Evolutionary conservation across 2,888 invertebrate species (phyloP), one percentile per base, ranked within the genome.

Genomic region (Mimas tiliae): DNA sequence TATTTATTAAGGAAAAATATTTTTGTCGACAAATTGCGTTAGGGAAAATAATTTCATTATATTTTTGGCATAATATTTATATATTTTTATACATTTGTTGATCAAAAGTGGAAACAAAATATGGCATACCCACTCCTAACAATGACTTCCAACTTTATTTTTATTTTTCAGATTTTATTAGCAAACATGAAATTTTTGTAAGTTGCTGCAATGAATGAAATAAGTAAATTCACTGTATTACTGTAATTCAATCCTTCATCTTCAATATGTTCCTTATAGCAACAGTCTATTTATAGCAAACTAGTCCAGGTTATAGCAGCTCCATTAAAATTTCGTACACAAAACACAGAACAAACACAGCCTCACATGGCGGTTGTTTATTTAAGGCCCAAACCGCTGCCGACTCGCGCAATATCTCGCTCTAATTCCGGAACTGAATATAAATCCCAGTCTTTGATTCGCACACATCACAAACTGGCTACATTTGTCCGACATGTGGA

Each of bases 401-500:
- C 73, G 68, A 73, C 74, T 68, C 72, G 65, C 75, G 73, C 79
- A 79, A 84, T 83, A 83, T 77, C 70, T 72, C 72, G 75, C 74
- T 84, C 82, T 85, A 84, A 87, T 83, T 86, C 77, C 69, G 74
- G 79, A 77, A 68, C 71, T 64, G 68, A 72, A 72, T 77, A 72
- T 73, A 70, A 79, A 79, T 77, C 80, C 78, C 76, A 72, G 83
- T 81, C 81, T 83, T 83, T 83, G 82, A 84, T 82, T 82, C 78
- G 68, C 78, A 74, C 74, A 79, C 78, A 77, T 81, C 82, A 78
- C 72, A 73, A 77, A 66, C 76, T 73, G 78, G 73, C 73, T 78
- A 74, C 78, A 77, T 81, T 79, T 76, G 79, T 80, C 79, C 70
- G 86, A 86, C 84, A 85, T 78, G 82, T 79, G 83, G 80, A 84